Evolutionary conservation across 2,113 vertebrate species (phyloP).

Genomic region (Passer domesticus): DNA sequence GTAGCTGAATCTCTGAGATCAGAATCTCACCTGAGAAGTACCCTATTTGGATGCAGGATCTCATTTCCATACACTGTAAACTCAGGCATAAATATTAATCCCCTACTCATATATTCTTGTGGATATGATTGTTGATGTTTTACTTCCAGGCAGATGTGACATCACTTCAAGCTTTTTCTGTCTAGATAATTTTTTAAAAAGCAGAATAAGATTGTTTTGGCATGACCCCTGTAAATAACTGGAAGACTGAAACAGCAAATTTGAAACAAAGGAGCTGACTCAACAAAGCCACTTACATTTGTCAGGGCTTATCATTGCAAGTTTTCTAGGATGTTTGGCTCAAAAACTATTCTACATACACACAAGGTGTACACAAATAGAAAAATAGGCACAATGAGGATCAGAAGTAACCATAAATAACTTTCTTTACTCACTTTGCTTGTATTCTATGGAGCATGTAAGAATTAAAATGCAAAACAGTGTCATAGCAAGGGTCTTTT

Average conservation of each 20-base stretch:
- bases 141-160: neutral
- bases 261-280: neutral
- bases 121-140: neutral
- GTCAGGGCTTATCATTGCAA: conserved; percentile 3
- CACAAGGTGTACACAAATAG: neutral
- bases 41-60: neutral
- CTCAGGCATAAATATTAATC: conserved; percentile 1
- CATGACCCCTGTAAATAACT: neutral
- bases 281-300: neutral
- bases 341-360: neutral
- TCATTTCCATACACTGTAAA: neutral
- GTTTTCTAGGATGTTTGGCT: neutral
- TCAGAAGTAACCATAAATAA: neutral
- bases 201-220: neutral
- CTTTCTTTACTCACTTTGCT: neutral
- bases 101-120: neutral
- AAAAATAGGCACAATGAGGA: neutral
- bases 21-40: neutral
- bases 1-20: neutral
- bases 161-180: neutral
- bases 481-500: neutral
- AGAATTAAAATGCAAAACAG: neutral
- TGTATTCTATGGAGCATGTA: neutral
- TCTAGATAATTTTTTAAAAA: neutral
- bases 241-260: conserved; percentile 11